phyloP scores from a whole-genome alignment of 2,888 invertebrate genomes.

The Philopedon plagiatum region DNA sequence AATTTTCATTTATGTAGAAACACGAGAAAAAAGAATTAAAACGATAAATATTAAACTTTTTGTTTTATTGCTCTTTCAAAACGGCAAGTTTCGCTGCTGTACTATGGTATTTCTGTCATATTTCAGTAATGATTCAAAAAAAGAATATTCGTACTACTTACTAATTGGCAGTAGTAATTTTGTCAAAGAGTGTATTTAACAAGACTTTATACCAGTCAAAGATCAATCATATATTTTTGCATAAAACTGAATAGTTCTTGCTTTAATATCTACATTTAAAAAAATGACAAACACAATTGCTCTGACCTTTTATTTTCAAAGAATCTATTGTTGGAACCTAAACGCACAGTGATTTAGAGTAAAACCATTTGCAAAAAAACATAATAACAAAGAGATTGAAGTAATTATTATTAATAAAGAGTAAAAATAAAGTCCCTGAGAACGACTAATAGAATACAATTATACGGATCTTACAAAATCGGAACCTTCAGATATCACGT shows the following conservation, averaged over 20 bases:
- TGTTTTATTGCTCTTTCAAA: too few species aligned
- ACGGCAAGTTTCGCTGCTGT: too few species aligned
- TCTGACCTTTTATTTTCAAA: not conserved
- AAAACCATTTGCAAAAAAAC: not conserved
- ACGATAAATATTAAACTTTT: too few species aligned
- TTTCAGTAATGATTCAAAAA: too few species aligned
- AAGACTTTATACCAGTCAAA: too few species aligned
- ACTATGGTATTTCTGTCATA: too few species aligned
- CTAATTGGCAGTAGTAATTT: too few species aligned
- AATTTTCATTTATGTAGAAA: too few species aligned
- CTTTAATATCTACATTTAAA: not conserved
- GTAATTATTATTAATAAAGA: conserved; percentile 4
- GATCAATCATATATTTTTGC: too few species aligned
- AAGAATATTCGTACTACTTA: too few species aligned
- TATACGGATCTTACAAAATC: conserved; percentile 24
- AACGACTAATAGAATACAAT: conserved; percentile 10
- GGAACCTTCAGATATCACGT: conserved; percentile 42
- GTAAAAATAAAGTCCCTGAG: conserved; percentile 25
- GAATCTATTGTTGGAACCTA: not conserved
- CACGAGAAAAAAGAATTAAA: too few species aligned
- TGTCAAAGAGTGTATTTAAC: too few species aligned
- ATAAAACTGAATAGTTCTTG: not conserved
- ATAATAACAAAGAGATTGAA: not conserved
- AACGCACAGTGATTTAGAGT: not conserved
- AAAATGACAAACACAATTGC: not conserved